Evolutionary conservation across 1,140 invertebrate species (phyloP).

Genomic region (Drosophila pectinifera): DNA sequence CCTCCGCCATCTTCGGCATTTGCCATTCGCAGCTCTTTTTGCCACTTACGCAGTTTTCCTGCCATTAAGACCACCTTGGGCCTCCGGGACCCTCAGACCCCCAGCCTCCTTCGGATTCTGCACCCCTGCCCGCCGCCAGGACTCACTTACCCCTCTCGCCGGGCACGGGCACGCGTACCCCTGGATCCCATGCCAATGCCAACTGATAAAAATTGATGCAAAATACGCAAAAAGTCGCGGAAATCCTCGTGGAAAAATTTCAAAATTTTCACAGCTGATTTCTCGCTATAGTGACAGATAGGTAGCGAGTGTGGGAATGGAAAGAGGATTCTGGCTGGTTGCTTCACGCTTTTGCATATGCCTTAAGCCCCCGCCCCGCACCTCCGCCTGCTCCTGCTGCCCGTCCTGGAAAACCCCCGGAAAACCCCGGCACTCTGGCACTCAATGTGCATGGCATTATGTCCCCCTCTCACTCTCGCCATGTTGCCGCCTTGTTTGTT

Average conservation of each 20-base stretch:
- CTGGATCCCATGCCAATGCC: constrained; percentile 38
- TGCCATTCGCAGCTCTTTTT: constrained; percentile 59
- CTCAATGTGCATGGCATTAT: constrained; percentile 71
- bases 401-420: constrained; percentile 9
- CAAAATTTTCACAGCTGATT: constrained; percentile 85
- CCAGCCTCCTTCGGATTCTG: not conserved
- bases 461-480: constrained; percentile 29
- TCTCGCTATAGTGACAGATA: constrained; percentile 53
- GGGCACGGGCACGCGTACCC: constrained; percentile 16
- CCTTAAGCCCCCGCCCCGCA: constrained; percentile 42
- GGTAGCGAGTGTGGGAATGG: constrained; percentile 34
- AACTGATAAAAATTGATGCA: constrained; percentile 84
- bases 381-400: not conserved
- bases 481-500: constrained; percentile 66
- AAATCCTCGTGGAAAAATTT: constrained; percentile 85
- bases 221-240: constrained; percentile 84
- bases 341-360: constrained; percentile 75
- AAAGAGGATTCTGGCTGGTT: constrained; percentile 62
- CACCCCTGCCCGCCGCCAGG: too few relatives aligned
- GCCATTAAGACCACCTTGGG: constrained; percentile 64
- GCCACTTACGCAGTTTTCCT: constrained; percentile 69
- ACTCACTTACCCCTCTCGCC: not conserved
- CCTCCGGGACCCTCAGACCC: not conserved
- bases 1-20: constrained; percentile 35
- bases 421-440: constrained; percentile 20